phyloP scores from a whole-genome alignment of 2,797 vertebrate species.

The Coilia nasus region DNA sequence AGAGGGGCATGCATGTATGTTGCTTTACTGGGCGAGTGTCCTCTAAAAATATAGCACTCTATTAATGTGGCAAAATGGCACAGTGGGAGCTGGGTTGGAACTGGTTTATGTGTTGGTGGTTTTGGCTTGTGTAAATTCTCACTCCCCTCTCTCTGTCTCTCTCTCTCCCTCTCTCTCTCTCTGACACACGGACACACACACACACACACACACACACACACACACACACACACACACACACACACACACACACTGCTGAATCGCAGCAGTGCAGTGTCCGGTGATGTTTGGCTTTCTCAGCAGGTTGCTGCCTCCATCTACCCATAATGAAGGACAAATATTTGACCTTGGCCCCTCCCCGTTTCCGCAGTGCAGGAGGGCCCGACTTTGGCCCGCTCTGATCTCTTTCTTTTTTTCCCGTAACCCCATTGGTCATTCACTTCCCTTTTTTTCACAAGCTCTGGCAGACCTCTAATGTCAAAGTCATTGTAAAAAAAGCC shows the following conservation, averaged over 20 bases:
- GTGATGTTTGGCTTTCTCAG: constrained; percentile 51
- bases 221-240: neutral
- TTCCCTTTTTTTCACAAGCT: neutral
- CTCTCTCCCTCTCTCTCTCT: neutral
- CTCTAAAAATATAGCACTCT: neutral
- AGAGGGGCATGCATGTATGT: neutral
- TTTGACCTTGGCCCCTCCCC: constrained; percentile 34
- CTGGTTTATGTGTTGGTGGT: constrained; percentile 45
- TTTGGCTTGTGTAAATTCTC: neutral
- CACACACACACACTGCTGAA: constrained; percentile 20
- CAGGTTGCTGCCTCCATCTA: constrained; percentile 42
- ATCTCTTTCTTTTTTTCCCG: neutral
- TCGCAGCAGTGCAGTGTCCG: constrained; percentile 22
- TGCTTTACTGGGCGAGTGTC: neutral
- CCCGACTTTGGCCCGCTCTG: neutral
- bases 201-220: neutral
- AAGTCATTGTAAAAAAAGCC: constrained; percentile 14
- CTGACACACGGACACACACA: neutral
- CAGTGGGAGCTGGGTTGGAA: constrained; percentile 4
- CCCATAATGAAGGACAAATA: constrained; percentile 45
- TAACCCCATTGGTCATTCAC: no score
- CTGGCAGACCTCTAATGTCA: constrained; percentile 41
- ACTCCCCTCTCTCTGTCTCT: neutral
- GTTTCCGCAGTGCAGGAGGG: neutral
- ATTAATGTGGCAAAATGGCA: neutral